Evolutionary conservation across 2,888 invertebrate species (phyloP).

Genomic region (Eupithecia abbreviata): DNA sequence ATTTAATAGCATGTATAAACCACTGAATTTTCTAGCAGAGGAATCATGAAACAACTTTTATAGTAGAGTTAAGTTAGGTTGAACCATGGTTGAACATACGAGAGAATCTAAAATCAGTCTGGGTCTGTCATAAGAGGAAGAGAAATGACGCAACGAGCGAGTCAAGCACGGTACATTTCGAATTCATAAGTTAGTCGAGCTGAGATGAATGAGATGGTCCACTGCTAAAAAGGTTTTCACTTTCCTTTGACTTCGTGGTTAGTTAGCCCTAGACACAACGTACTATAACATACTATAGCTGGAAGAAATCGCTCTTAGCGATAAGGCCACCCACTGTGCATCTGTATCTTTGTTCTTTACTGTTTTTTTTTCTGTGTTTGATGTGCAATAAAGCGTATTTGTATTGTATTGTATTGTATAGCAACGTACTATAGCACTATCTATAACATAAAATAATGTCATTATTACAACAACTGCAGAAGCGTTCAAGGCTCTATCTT

Average conservation of each 20-base stretch:
- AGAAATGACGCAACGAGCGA: conserved; percentile 48
- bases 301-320: too few relatives aligned
- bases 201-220: conserved; percentile 30
- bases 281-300: too few relatives aligned
- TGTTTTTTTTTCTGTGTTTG: too few relatives aligned
- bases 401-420: too few relatives aligned
- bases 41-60: conserved; percentile 1
- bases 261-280: not conserved
- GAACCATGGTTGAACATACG: conserved; percentile 23
- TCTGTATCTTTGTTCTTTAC: too few relatives aligned
- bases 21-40: not conserved
- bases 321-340: too few relatives aligned
- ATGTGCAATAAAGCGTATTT: too few relatives aligned
- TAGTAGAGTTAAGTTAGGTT: not conserved
- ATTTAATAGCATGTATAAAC: not conserved
- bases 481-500: too few relatives aligned
- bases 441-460: too few relatives aligned
- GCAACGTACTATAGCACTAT: too few relatives aligned
- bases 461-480: not conserved
- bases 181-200: conserved; percentile 64
- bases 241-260: not conserved
- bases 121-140: conserved; percentile 49
- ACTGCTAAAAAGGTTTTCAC: conserved; percentile 4
- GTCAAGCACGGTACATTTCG: conserved; percentile 62
- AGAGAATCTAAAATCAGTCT: conserved; percentile 45